Evolutionary conservation across 2,888 invertebrate species (phyloP).

Genomic region (Bibio marci): DNA sequence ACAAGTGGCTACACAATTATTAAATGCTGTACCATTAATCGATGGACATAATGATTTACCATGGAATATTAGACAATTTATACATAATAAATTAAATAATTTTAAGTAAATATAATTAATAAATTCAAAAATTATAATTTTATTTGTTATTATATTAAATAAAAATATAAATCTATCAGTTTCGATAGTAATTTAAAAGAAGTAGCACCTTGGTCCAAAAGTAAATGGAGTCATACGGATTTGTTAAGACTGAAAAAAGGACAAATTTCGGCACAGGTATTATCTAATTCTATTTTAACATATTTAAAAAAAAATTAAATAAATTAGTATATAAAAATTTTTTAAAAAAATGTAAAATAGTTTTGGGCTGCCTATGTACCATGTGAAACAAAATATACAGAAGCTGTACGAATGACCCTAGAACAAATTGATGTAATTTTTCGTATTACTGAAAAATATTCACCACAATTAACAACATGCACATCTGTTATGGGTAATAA

Average conservation of each 20-base stretch:
- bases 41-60: constrained; percentile 84
- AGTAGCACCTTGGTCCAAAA: constrained; percentile 52
- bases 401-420: constrained; percentile 49
- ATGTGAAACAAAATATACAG: constrained; percentile 51
- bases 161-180: constrained; percentile 22
- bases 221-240: constrained; percentile 67
- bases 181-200: constrained; percentile 50
- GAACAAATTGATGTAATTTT: constrained; percentile 59
- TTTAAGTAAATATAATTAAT: constrained; percentile 37
- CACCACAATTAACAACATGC: constrained; percentile 42
- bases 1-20: constrained; percentile 51
- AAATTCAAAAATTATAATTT: neutral
- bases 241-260: constrained; percentile 53
- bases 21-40: constrained; percentile 61
- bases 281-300: neutral
- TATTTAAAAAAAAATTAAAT: neutral
- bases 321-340: neutral
- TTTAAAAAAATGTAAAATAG: constrained; percentile 23
- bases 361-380: constrained; percentile 58
- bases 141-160: neutral
- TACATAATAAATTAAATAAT: constrained; percentile 74
- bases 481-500: constrained; percentile 45
- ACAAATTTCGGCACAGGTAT: constrained; percentile 59
- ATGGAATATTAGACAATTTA: constrained; percentile 80
- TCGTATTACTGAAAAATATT: constrained; percentile 47